A percentile compares a stretch with the other conserved stretches of the same genome.
Evolutionary conservation across 2,797 vertebrate species (phyloP).

Genomic region (Parambassis ranga): DNA sequence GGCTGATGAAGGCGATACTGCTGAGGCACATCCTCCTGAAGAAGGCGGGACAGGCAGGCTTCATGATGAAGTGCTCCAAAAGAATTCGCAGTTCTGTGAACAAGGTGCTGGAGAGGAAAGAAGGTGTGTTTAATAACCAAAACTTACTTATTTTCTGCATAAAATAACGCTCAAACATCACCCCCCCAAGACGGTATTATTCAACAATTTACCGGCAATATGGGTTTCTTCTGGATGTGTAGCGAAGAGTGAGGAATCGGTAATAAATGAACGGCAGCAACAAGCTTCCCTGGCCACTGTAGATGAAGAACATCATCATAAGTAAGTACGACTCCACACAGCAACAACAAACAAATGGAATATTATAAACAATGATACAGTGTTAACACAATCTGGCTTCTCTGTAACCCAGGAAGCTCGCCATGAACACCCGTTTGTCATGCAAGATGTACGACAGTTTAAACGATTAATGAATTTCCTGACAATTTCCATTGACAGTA

Average conservation of each 20-base stretch:
- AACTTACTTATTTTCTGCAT: neutral
- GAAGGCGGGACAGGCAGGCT: slow-evolving; percentile 92
- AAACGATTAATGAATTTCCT: no score
- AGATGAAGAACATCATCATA: slow-evolving; percentile 54
- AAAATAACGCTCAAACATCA: no score
- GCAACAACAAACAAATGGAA: no score
- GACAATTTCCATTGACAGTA: no score
- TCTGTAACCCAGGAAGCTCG: no score
- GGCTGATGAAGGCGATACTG: slow-evolving; percentile 97
- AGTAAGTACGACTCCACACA: no score
- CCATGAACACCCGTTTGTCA: no score
- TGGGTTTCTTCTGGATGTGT: slow-evolving; percentile 95
- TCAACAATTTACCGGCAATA: slow-evolving; percentile 90
- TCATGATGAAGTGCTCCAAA: slow-evolving; percentile 96
- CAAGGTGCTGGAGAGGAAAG: slow-evolving; percentile 84
- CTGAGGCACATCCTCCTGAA: slow-evolving; percentile 95
- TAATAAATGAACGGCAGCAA: slow-evolving; percentile 99
- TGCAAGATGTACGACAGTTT: no score
- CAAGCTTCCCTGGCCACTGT: slow-evolving; percentile 95
- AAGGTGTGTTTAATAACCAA: neutral
- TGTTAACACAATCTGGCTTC: no score
- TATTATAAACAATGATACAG: no score
- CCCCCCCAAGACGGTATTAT: neutral
- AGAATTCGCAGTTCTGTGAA: slow-evolving; percentile 95
- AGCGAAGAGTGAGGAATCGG: slow-evolving; percentile 95